Evolutionary conservation across 2,113 vertebrate genomes (phyloP), one percentile per base, ranked within the genome.

Genomic region (Coregonus clupeaformis): DNA sequence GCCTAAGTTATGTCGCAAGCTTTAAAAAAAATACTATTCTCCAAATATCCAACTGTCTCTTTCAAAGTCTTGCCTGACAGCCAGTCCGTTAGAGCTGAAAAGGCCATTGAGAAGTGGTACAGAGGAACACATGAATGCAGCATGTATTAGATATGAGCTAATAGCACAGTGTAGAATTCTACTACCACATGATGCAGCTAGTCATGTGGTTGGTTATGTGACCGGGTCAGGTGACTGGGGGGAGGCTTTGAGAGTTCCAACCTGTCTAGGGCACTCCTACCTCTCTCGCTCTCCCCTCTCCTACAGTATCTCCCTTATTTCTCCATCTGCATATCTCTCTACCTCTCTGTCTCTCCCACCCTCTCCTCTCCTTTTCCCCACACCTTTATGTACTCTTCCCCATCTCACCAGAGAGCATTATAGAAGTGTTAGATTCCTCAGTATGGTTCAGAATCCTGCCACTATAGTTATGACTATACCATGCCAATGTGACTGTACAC

Each of bases 361-460:
- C 7, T 42, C 36, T 42, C 36, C 36, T 42, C 36, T 52, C 49
- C 1, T 3, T 16, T 5, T 16, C 49, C 3, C 14, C 47, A 52
- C 14, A 52, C 47, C 3, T 52, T 52, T 18, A 18, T 52, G 47
- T 18, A 4, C 5, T 52, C 49, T 73, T 42, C 25, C n/a, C n/a
- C 1, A 1, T 6, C 57, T 60, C 57, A 20, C 18, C 36, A 75
- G 16, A 57, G 2, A 74, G 84, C 73, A 2, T 42, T 36, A 36
- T 36, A 36, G 32, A 36, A 36, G 59, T 85, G 88, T 73, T 27
- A 80, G 69, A 81, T 87, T 85, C 83, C 74, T 76, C 89, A 72
- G 60, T 2, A 49, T 5, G 45, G 69, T 69, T 47, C 67, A 7
- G 76, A 66, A 60, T 70, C 22, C 12, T 42, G 22, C 18, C 27